Percentiles rank a stretch among this genome's conserved stretches.
These are phyloP conservation scores for Dolichomitus sp. DNA, from an alignment of 2,888 invertebrate genomes.

Conservation along the genomic window DNA sequence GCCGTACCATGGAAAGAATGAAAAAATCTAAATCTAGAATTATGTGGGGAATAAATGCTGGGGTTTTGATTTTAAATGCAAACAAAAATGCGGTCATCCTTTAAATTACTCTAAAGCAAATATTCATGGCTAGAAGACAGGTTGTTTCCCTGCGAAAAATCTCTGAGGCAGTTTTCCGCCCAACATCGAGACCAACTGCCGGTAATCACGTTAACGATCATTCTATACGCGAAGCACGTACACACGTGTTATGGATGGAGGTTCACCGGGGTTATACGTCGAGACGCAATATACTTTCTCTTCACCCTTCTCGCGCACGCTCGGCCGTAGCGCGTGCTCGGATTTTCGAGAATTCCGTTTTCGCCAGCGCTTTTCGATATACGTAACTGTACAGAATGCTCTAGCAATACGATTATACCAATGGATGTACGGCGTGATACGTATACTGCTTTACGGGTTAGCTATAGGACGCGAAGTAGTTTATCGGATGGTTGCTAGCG, in stretches of 20 bases:
- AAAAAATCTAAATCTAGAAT: no score
- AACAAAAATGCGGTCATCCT: no score
- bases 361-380: conserved; percentile 25
- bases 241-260: conserved; percentile 54
- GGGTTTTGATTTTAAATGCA: no score
- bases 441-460: background rate
- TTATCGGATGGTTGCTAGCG: conserved; percentile 18
- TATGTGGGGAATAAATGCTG: no score
- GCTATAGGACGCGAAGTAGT: conserved; percentile 10
- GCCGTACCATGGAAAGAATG: no score
- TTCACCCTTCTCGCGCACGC: conserved; percentile 58
- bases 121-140: background rate
- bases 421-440: conserved; percentile 44
- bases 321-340: conserved; percentile 61
- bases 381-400: background rate
- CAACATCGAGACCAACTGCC: conserved; percentile 11
- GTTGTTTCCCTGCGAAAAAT: background rate
- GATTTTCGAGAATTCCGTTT: conserved; percentile 66
- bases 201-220: conserved; percentile 59
- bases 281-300: conserved; percentile 50
- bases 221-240: conserved; percentile 49
- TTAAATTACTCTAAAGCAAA: background rate
- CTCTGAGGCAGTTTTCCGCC: conserved; percentile 4
- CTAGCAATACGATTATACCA: conserved; percentile 48
- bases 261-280: conserved; percentile 44